Evolutionary conservation across 2,888 invertebrate genomes (phyloP).

Genomic region (Euphydryas editha): DNA sequence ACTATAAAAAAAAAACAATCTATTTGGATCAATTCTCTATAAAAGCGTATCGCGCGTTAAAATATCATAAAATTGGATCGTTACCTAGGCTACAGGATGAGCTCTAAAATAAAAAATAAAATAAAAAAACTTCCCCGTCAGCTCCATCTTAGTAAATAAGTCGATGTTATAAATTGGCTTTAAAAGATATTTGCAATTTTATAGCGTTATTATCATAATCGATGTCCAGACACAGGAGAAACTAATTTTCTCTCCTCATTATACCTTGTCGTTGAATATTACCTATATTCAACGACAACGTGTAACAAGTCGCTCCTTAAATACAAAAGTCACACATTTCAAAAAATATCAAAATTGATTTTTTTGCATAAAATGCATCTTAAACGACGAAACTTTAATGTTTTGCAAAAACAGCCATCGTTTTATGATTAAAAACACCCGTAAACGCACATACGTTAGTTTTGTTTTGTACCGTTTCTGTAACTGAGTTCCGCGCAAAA

Average conservation of each 20-base stretch:
- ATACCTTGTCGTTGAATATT: no score
- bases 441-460: no score
- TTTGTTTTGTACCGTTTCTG: no score
- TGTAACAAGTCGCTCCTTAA: no score
- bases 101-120: slow-evolving; percentile 38
- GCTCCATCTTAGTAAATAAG: slow-evolving; percentile 33
- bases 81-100: slow-evolving; percentile 1
- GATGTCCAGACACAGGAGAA: slow-evolving; percentile 52
- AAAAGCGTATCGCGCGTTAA: slow-evolving; percentile 7
- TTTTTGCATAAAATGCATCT: no score
- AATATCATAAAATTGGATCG: slow-evolving; percentile 3
- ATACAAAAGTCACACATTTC: no score
- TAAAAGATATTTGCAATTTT: slow-evolving; percentile 70
- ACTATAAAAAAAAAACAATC: slow-evolving; percentile 11
- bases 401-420: no score
- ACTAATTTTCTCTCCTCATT: not conserved
- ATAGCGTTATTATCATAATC: slow-evolving; percentile 72
- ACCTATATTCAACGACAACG: no score
- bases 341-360: no score
- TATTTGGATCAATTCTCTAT: slow-evolving; percentile 4
- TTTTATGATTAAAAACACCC: no score
- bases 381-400: no score
- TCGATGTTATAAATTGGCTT: slow-evolving; percentile 42
- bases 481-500: no score
- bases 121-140: slow-evolving; percentile 34